A percentile compares a stretch with the other conserved stretches of the same genome.
Conservation (phyloP, 2,113 vertebrate genomes). For the Sapayoa aenigma region DNA sequence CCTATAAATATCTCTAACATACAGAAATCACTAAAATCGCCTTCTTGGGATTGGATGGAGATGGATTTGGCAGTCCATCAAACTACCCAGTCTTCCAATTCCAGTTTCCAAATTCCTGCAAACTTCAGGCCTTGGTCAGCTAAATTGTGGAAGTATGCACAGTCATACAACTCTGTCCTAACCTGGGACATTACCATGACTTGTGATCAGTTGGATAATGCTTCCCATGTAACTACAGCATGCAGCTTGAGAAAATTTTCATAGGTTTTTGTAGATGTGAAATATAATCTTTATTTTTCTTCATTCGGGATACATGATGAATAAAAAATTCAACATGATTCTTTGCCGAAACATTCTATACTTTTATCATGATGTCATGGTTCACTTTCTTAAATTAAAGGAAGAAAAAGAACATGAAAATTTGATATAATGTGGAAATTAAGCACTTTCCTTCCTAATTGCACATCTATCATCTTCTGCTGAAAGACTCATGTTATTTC, state of each 20-base stretch:
- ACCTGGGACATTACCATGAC: background rate
- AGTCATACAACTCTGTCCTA: no score
- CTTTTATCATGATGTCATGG: background rate
- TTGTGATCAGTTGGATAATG: background rate
- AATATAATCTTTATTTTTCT: background rate
- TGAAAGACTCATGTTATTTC: background rate
- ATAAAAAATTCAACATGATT: background rate
- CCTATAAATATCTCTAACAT: background rate
- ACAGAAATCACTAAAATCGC: background rate
- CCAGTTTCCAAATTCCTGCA: background rate
- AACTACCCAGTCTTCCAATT: background rate
- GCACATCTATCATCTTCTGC: background rate
- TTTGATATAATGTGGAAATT: background rate
- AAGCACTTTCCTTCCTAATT: background rate
- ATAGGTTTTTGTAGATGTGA: background rate
- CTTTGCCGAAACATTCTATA: background rate
- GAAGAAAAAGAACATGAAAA: slow-evolving; percentile 19
- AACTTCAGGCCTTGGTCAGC: background rate
- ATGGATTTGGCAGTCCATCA: background rate
- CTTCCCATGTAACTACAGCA: background rate
- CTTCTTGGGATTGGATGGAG: background rate
- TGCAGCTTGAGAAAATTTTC: background rate
- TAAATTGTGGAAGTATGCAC: background rate
- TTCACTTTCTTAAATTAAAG: background rate
- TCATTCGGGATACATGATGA: background rate